Percentiles rank a stretch among this genome's conserved stretches.
These are phyloP conservation scores for Neelides sp. DNA, from an alignment of 1,140 invertebrate genomes.

Conservation along the genomic window DNA sequence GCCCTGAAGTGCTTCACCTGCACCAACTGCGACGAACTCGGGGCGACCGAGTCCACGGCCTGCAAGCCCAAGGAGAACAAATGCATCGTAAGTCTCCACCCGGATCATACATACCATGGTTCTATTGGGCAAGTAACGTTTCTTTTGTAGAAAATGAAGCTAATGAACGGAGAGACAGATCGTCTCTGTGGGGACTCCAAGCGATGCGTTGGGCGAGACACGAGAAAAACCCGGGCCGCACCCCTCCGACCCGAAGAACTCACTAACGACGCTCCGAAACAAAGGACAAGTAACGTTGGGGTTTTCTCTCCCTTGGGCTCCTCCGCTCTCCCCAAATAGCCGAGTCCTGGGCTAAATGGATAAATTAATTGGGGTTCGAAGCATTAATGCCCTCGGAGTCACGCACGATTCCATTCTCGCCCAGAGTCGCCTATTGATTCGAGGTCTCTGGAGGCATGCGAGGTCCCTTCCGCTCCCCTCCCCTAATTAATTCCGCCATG, in stretches of 20 bases:
- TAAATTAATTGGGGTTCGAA: too few relatives aligned
- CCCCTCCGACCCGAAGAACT: slow-evolving; percentile 11
- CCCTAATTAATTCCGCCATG: too few relatives aligned
- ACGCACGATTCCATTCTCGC: too few relatives aligned
- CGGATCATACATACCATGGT: too few relatives aligned
- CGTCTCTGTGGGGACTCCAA: slow-evolving; percentile 12
- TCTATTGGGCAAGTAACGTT: too few relatives aligned
- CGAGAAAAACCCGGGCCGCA: background rate
- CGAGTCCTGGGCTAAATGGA: too few relatives aligned
- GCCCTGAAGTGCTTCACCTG: slow-evolving; percentile 21
- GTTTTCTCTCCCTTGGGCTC: too few relatives aligned
- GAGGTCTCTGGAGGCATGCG: too few relatives aligned
- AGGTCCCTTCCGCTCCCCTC: too few relatives aligned
- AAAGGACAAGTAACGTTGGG: slow-evolving; percentile 21
- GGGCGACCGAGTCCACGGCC: slow-evolving; percentile 9
- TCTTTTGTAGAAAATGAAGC: slow-evolving; percentile 18
- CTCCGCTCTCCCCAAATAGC: too few relatives aligned
- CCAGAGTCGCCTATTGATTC: too few relatives aligned
- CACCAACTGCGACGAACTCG: slow-evolving; percentile 16
- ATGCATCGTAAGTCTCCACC: slow-evolving; percentile 26
- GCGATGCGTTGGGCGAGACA: slow-evolving; percentile 1
- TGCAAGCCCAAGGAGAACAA: slow-evolving; percentile 13
- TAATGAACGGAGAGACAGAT: slow-evolving; percentile 14
- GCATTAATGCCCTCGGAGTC: too few relatives aligned
- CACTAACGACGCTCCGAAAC: slow-evolving; percentile 10